These are phyloP conservation scores for Cataglyphis hispanica DNA, from an alignment of 1,140 invertebrate genomes.

Conservation along the genomic window DNA sequence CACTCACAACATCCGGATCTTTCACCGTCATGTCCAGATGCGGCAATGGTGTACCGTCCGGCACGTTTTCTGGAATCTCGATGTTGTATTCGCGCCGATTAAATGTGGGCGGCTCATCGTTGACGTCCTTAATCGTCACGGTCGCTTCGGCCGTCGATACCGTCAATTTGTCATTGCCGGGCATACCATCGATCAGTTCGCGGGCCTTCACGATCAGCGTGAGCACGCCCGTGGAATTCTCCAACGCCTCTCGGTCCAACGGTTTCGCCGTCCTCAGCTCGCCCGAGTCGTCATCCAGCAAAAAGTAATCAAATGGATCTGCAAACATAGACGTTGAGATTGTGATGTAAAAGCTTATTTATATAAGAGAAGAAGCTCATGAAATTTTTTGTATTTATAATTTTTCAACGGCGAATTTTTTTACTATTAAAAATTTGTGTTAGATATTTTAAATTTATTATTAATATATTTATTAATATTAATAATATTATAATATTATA, in stretches of 20 bases:
- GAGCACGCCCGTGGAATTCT: slow-evolving; percentile 92
- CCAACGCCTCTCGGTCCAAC: slow-evolving; percentile 93
- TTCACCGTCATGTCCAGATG: slow-evolving; percentile 94
- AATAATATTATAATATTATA: too few relatives aligned
- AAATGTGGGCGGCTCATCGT: slow-evolving; percentile 96
- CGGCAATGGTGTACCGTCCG: slow-evolving; percentile 93
- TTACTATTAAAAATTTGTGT: background rate
- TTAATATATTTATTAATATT: too few relatives aligned
- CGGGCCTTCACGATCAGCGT: slow-evolving; percentile 92
- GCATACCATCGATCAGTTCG: slow-evolving; percentile 91
- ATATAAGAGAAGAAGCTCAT: background rate
- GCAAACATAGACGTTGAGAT: background rate
- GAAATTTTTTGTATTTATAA: background rate
- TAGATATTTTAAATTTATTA: too few relatives aligned
- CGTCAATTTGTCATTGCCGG: slow-evolving; percentile 89
- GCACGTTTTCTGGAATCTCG: slow-evolving; percentile 93
- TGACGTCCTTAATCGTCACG: slow-evolving; percentile 96
- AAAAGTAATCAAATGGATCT: slow-evolving; percentile 96
- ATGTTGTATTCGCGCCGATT: slow-evolving; percentile 93
- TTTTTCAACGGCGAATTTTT: background rate
- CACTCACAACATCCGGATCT: slow-evolving; percentile 93
- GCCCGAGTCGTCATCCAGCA: slow-evolving; percentile 92
- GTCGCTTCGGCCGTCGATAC: slow-evolving; percentile 91
- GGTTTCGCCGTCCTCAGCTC: slow-evolving; percentile 94
- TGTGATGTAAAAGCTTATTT: background rate